Base-by-base conservation (phyloP, 1,140 invertebrate species). In the Pseudomyrmex concolor region DNA sequence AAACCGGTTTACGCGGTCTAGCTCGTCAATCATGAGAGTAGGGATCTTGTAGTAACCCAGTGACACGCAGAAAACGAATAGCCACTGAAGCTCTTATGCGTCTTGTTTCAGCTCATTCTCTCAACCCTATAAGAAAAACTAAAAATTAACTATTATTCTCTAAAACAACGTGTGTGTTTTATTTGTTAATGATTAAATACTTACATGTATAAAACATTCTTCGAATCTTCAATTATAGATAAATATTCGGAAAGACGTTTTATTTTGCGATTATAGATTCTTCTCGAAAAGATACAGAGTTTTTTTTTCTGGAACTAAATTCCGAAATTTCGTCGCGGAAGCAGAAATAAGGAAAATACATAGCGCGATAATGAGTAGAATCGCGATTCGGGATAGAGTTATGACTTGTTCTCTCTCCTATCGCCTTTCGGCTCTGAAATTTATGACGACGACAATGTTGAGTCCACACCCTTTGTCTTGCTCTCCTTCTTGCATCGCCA, bases 1-100 rank as follows among this genome's bases (percentile, higher is more conserved):
- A 60, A 80, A 80, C 76, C 54, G 66, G 76, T 80, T 34, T 60
- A 71, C 10, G 66, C 54, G 59, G 66, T 71, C 43, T 13, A 70
- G 10, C 15, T 48, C 64, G 15, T 80, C 54, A 70, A 70, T 71
- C n/a, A 60, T n/a, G 19, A 59, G 19, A 70, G 10, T n/a, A 57
- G 13, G 54, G 17, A 48, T 71, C 76, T 80, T n/a, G 55, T 70
- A 59, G 51, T 78, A 80, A 80, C 54, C 22, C 12, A 71, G 54
- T 80, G 66, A 71, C 66, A 71, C 8, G 76, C 43, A 80, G 66
- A 13, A 78, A 80, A 57, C 10, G 5, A 19, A 57, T 50, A 25
- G 34, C 43, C 17, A n/a, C 2, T 25, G 48, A 2, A 54, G 22
- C 17, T 15, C 51, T 5, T 13, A 1, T 0, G 7, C 17, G 25